Conservation (phyloP, 2,797 vertebrate species). For the Pyrocephalus nanus region DNA sequence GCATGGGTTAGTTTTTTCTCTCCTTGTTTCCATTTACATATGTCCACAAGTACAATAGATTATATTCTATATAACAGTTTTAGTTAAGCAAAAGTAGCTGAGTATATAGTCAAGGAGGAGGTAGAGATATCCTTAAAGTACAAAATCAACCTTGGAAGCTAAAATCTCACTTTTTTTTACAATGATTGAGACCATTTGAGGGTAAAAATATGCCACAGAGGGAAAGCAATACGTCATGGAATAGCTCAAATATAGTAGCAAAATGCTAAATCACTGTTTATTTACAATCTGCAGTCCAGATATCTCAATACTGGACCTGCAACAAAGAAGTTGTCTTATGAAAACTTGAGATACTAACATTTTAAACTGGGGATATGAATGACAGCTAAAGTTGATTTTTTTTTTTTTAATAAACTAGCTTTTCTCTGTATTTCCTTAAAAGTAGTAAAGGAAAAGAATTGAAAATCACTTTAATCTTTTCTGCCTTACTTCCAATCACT, state of each 20-base stretch:
- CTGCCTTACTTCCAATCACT: not conserved
- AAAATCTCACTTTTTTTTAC: constrained; percentile 8
- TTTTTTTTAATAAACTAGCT: not conserved
- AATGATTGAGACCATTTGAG: constrained; percentile 3
- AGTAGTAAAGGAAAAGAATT: not conserved
- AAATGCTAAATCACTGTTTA: not conserved
- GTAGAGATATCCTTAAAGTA: not conserved
- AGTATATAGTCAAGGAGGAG: constrained; percentile 3
- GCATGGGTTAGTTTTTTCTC: constrained; percentile 40
- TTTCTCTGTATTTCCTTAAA: not conserved
- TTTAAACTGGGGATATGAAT: not conserved
- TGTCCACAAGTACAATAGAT: constrained; percentile 61
- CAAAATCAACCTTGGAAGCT: constrained; percentile 2
- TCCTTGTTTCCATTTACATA: constrained; percentile 63
- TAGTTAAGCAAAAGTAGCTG: constrained; percentile 39
- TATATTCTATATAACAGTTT: constrained; percentile 51
- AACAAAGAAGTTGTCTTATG: not conserved
- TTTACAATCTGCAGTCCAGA: not conserved
- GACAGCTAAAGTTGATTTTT: not conserved
- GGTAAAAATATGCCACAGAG: not conserved
- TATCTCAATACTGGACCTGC: not conserved
- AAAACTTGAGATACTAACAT: not conserved
- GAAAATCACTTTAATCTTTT: not conserved
- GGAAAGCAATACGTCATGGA: not conserved
- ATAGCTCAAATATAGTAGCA: not conserved